Conservation (phyloP, 2,113 vertebrate genomes). For the Pseudorectes ferrugineus region DNA sequence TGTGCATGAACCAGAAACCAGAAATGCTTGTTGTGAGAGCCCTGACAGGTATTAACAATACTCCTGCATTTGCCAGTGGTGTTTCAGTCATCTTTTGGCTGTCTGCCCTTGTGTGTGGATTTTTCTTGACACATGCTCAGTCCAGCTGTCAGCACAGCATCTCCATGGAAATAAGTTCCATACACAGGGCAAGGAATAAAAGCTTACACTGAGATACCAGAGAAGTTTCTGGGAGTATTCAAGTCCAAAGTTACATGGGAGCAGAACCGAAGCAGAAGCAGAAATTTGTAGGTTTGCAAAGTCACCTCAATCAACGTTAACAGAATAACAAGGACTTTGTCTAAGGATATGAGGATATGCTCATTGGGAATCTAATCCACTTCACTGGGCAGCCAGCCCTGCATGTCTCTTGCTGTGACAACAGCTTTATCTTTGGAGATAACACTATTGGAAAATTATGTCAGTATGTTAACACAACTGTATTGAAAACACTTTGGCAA, state of each 20-base stretch:
- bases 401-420: neutral
- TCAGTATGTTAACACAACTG: neutral
- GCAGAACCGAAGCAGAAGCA: neutral
- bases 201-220: neutral
- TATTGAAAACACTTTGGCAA: neutral
- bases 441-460: neutral
- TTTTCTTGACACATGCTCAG: neutral
- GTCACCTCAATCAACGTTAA: neutral
- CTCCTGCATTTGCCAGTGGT: constrained; percentile 11
- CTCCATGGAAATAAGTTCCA: neutral
- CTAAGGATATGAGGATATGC: neutral
- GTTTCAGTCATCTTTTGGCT: constrained; percentile 34
- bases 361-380: neutral
- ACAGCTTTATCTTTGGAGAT: neutral
- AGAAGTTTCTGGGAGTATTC: neutral
- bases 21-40: constrained; percentile 57
- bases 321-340: neutral
- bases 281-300: neutral
- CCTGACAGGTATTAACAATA: constrained; percentile 20
- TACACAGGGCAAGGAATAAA: neutral
- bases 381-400: neutral
- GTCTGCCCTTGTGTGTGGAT: neutral
- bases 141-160: neutral
- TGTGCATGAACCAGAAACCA: constrained; percentile 39
- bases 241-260: neutral